Percentiles rank a stretch among this genome's conserved stretches.
Evolutionary conservation across 2,888 invertebrate genomes (phyloP).

Genomic region (Agyllia agylla): DNA sequence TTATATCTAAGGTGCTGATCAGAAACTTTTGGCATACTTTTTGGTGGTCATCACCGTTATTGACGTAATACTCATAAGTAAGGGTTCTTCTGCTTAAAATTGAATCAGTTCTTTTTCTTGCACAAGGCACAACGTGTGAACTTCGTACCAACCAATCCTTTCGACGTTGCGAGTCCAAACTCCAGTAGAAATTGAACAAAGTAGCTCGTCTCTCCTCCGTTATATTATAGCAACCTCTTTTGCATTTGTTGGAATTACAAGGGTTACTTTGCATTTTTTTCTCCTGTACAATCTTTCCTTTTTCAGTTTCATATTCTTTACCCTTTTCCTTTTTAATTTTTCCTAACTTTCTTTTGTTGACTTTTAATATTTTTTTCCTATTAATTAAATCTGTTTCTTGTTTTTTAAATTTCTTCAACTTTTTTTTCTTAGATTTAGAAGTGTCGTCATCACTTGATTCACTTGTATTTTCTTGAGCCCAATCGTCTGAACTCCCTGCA

Average conservation of each 20-base stretch:
- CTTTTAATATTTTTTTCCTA: conserved; percentile 49
- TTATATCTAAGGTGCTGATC: conserved; percentile 60
- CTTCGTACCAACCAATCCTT: conserved; percentile 61
- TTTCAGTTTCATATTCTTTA: conserved; percentile 28
- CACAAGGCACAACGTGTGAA: conserved; percentile 26
- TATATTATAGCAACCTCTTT: conserved; percentile 56
- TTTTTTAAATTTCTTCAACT: conserved; percentile 36
- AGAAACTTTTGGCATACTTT: conserved; percentile 68
- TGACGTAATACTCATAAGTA: conserved; percentile 66
- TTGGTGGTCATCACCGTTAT: conserved; percentile 55
- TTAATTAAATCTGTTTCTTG: conserved; percentile 24
- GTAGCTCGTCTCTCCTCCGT: conserved; percentile 56
- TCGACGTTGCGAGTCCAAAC: conserved; percentile 38
- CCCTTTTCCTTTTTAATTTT: conserved; percentile 34
- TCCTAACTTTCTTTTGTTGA: conserved; percentile 25
- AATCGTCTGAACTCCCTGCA: conserved; percentile 48
- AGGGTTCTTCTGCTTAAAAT: conserved; percentile 39
- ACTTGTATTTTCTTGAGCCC: conserved; percentile 4
- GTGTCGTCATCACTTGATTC: not conserved
- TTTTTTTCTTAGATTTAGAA: not conserved
- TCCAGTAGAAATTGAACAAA: conserved; percentile 44
- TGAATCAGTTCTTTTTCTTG: conserved; percentile 29
- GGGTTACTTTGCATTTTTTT: conserved; percentile 33
- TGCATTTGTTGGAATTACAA: conserved; percentile 46
- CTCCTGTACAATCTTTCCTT: conserved; percentile 22